phyloP scores from a whole-genome alignment of 2,797 vertebrate species.

The Neomorphus geoffroyi region DNA sequence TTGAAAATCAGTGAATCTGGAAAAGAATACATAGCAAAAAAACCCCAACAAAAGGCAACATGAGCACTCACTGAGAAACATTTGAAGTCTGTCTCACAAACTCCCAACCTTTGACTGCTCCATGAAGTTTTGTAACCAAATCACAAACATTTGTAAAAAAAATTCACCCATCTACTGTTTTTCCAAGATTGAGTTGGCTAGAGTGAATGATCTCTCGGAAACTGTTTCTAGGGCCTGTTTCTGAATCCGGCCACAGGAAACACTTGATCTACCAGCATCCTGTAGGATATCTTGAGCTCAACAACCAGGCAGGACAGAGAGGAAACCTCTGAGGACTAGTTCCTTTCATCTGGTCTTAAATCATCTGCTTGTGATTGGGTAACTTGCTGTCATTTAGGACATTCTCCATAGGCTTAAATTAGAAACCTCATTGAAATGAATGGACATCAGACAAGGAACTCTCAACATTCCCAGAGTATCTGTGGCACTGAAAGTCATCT shows the following conservation, averaged over 20 bases:
- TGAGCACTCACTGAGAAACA: not conserved
- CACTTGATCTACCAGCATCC: not conserved
- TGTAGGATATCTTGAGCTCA: not conserved
- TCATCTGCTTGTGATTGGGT: not conserved
- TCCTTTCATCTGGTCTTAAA: not conserved
- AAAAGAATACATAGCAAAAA: not conserved
- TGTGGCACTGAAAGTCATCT: not conserved
- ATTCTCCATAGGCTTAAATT: not conserved
- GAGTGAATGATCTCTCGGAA: not conserved
- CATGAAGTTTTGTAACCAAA: not conserved
- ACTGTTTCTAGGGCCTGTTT: not conserved
- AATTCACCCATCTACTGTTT: not conserved
- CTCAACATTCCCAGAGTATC: not conserved
- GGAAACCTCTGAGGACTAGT: not conserved
- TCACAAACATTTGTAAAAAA: not conserved
- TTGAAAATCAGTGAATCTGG: not conserved
- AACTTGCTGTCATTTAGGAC: not conserved
- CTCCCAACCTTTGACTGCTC: not conserved
- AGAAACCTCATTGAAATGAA: constrained; percentile 19
- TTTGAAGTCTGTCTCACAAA: not conserved
- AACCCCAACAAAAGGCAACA: not conserved
- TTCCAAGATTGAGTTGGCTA: not conserved
- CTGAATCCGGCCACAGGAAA: not conserved
- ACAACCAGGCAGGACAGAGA: not conserved
- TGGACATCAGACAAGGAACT: not conserved